Evolutionary conservation across 2,797 vertebrate species (phyloP).

Genomic region (Melanotaenia nigrans): DNA sequence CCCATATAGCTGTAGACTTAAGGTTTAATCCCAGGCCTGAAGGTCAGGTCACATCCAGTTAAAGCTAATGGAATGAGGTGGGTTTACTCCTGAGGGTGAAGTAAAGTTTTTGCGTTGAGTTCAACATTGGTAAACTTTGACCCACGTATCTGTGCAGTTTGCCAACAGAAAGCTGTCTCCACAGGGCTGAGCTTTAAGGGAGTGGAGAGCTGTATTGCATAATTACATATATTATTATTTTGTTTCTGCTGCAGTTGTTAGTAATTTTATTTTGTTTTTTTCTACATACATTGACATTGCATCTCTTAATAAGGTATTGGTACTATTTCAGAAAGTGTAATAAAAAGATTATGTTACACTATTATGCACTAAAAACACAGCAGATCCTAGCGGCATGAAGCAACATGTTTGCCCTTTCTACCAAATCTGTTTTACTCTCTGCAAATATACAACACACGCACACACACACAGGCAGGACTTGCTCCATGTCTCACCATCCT

Average conservation of each 20-base stretch:
- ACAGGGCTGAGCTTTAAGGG: neutral
- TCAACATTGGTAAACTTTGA: neutral
- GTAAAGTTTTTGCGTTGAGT: neutral
- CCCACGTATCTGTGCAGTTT: neutral
- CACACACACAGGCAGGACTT: constrained; percentile 26
- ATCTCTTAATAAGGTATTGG: neutral
- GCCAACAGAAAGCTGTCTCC: neutral
- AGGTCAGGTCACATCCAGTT: neutral
- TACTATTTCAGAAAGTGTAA: constrained; percentile 27
- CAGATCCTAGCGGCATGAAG: constrained; percentile 46
- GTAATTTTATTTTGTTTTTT: neutral
- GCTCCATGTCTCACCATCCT: constrained; percentile 33
- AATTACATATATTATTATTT: neutral
- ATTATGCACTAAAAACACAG: constrained; percentile 32
- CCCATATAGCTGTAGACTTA: constrained; percentile 4
- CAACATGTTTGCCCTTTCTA: constrained; percentile 47
- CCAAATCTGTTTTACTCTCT: constrained; percentile 57
- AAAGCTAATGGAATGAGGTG: neutral
- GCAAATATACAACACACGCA: constrained; percentile 44
- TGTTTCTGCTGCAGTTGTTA: neutral
- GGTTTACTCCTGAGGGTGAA: neutral
- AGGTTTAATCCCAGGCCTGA: neutral
- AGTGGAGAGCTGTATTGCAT: neutral
- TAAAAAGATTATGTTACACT: constrained; percentile 53
- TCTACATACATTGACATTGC: neutral